Evolutionary conservation across 2,113 vertebrate species (phyloP).

Genomic region (Ceyx melanurus): DNA sequence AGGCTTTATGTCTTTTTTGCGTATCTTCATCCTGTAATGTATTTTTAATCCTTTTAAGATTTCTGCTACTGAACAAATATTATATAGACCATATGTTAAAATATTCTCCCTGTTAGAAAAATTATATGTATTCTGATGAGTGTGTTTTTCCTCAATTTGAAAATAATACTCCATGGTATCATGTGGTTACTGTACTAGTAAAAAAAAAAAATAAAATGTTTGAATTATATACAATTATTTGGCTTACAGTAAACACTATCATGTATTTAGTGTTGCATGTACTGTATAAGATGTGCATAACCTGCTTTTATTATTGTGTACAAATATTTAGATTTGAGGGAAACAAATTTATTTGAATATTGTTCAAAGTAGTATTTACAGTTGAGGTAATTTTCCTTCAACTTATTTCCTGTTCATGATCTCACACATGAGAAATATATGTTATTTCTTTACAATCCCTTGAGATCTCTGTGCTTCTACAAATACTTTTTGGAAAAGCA

Average conservation of each 20-base stretch:
- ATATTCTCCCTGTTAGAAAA: neutral
- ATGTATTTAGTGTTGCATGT: neutral
- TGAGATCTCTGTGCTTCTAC: neutral
- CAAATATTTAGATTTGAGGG: neutral
- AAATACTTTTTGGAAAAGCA: neutral
- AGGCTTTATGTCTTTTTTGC: neutral
- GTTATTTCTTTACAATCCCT: neutral
- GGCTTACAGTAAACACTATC: neutral
- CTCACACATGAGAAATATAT: neutral
- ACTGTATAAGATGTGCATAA: neutral
- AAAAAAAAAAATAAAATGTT: neutral
- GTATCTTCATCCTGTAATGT: neutral
- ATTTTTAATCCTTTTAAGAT: conserved; percentile 2
- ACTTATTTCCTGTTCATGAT: neutral
- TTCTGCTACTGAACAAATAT: neutral
- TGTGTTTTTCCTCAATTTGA: neutral
- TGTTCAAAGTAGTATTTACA: neutral
- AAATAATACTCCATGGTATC: neutral
- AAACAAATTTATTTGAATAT: neutral
- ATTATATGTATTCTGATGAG: neutral
- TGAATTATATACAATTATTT: neutral
- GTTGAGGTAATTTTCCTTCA: neutral
- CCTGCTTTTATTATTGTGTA: neutral
- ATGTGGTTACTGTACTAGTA: neutral
- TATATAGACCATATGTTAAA: neutral